Evolutionary conservation across 1,140 invertebrate genomes (phyloP).

Genomic region (Drosophila tsacasi): DNA sequence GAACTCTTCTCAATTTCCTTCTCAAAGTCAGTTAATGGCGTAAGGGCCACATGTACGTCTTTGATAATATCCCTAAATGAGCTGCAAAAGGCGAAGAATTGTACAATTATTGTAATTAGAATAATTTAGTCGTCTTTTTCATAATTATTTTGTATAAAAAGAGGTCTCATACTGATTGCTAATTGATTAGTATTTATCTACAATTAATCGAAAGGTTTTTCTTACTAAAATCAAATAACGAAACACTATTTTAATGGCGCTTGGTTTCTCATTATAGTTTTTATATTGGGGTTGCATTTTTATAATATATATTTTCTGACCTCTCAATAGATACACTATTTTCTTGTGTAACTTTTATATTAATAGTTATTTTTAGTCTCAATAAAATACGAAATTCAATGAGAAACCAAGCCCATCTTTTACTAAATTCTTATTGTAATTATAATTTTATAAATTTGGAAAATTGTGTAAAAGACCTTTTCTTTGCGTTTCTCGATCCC

Average conservation of each 20-base stretch:
- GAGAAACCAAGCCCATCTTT: not conserved
- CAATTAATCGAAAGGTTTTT: slow-evolving; percentile 9
- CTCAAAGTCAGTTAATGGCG: slow-evolving; percentile 80
- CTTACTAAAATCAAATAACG: slow-evolving; percentile 7
- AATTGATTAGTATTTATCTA: slow-evolving; percentile 12
- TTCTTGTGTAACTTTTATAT: not conserved
- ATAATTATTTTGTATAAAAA: not conserved
- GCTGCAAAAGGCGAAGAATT: slow-evolving; percentile 26
- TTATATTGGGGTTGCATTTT: not conserved
- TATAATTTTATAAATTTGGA: slow-evolving; percentile 23
- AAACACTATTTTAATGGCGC: not conserved
- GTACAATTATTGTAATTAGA: not conserved
- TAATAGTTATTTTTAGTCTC: too few species aligned
- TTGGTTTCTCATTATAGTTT: slow-evolving; percentile 2
- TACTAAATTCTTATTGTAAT: not conserved
- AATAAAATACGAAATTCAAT: not conserved
- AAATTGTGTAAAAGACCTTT: slow-evolving; percentile 49
- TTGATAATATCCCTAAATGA: slow-evolving; percentile 80
- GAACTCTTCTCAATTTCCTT: slow-evolving; percentile 83
- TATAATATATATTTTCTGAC: not conserved
- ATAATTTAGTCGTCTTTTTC: not conserved
- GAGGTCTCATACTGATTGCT: slow-evolving; percentile 37
- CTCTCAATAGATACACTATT: not conserved
- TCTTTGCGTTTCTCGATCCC: slow-evolving; percentile 42
- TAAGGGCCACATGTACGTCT: slow-evolving; percentile 80